Evolutionary conservation across 2,113 vertebrate genomes (phyloP).

Genomic region (Gymnogyps californianus): DNA sequence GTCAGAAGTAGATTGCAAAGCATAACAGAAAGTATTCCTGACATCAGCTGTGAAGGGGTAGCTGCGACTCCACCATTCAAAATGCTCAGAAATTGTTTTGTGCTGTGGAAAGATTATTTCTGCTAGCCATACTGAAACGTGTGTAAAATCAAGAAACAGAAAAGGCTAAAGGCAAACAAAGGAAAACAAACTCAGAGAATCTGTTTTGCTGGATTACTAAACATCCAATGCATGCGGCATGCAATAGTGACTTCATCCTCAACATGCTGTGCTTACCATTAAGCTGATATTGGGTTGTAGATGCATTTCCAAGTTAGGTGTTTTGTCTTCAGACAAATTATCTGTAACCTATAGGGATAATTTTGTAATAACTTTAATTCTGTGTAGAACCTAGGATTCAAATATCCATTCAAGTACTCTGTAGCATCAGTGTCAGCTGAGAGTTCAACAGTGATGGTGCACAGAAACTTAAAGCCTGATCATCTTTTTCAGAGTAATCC

Average conservation of each 20-base stretch:
- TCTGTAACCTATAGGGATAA: background rate
- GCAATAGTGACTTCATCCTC: background rate
- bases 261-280: background rate
- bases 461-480: background rate
- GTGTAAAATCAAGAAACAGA: background rate
- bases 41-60: background rate
- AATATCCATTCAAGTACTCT: background rate
- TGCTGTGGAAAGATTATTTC: background rate
- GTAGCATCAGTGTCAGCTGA: background rate
- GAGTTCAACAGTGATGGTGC: background rate
- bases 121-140: background rate
- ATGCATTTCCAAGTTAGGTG: background rate
- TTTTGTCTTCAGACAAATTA: background rate
- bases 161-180: background rate
- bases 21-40: background rate
- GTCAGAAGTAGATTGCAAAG: background rate
- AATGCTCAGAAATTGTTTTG: background rate
- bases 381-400: background rate
- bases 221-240: fast-evolving
- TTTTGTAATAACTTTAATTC: background rate
- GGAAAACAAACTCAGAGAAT: background rate
- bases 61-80: background rate
- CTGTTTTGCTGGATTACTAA: background rate
- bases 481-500: background rate
- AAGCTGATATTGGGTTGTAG: background rate